Evolutionary conservation across 1,140 invertebrate genomes (phyloP).

Genomic region (Reticulitermes speratus): DNA sequence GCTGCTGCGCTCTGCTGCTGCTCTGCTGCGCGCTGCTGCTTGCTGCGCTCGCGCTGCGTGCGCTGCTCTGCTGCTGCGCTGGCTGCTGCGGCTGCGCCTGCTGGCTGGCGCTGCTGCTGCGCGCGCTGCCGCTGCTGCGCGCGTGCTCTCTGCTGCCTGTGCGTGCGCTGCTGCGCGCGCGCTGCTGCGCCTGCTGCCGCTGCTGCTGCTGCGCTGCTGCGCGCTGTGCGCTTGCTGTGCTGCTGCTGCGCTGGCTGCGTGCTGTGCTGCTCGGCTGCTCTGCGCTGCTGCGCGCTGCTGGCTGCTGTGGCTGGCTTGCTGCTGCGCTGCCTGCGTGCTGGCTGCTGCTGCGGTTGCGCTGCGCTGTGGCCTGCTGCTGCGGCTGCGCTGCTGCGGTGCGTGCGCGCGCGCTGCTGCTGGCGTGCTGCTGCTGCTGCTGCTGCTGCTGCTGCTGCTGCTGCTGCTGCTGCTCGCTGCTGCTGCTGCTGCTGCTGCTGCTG

Average conservation of each 20-base stretch:
- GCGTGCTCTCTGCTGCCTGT: not conserved
- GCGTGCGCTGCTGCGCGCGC: not conserved
- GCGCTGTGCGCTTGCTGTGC: not conserved
- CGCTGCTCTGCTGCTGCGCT: not conserved
- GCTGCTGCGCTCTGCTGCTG: constrained; percentile 5
- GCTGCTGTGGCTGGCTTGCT: not conserved
- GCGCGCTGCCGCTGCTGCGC: not conserved
- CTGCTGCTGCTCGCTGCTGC: not conserved
- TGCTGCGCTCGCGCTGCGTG: not conserved
- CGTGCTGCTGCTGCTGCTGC: not conserved
- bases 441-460: too few relatives aligned
- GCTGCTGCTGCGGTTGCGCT: not conserved
- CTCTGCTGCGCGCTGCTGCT: not conserved
- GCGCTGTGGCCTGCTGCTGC: not conserved
- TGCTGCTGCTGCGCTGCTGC: too few relatives aligned
- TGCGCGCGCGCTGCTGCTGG: not conserved
- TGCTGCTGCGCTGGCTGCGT: not conserved
- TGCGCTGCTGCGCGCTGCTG: not conserved
- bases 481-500: too few relatives aligned
- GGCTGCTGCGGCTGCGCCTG: not conserved
- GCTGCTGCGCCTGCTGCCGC: not conserved
- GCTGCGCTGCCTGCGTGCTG: not conserved
- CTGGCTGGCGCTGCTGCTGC: not conserved
- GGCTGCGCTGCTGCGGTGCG: not conserved
- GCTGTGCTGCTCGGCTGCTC: not conserved